phyloP scores from a whole-genome alignment of 1,140 invertebrate species.

The Hormaphis cornu region DNA sequence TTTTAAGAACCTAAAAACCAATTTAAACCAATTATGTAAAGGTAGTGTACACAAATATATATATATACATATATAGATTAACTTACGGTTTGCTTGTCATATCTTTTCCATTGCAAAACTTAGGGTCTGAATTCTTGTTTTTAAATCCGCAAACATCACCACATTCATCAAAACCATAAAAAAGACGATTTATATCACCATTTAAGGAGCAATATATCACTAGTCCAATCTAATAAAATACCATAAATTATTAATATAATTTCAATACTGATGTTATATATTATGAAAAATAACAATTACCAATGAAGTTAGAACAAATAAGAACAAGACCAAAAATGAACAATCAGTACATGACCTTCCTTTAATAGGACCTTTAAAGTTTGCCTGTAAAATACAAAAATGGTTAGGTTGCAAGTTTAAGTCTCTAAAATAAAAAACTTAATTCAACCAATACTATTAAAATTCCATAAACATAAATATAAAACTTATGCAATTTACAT shows the following conservation, averaged over 20 bases:
- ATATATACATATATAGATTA: constrained; percentile 31
- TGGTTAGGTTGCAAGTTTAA: too few relatives aligned
- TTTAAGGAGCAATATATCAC: neutral
- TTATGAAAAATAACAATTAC: constrained; percentile 44
- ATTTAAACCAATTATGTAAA: neutral
- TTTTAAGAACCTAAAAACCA: constrained; percentile 15
- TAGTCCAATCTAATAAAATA: neutral
- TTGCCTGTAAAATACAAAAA: constrained; percentile 21
- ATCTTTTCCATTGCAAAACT: constrained; percentile 45
- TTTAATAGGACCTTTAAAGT: constrained; percentile 39
- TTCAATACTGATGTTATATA: neutral
- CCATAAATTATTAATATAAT: neutral
- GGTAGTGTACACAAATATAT: neutral
- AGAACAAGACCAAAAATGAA: constrained; percentile 47
- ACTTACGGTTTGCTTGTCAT: constrained; percentile 46
- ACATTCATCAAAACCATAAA: constrained; percentile 59
- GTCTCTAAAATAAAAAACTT: too few relatives aligned
- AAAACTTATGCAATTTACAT: too few relatives aligned
- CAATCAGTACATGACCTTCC: constrained; percentile 53
- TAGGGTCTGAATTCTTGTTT: constrained; percentile 39
- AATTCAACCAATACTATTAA: too few relatives aligned
- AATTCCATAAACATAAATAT: too few relatives aligned
- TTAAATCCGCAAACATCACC: constrained; percentile 57
- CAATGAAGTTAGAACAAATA: constrained; percentile 46
- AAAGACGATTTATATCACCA: constrained; percentile 49